phyloP scores from a whole-genome alignment of 1,140 invertebrate species.

The Goniozus legneri region DNA sequence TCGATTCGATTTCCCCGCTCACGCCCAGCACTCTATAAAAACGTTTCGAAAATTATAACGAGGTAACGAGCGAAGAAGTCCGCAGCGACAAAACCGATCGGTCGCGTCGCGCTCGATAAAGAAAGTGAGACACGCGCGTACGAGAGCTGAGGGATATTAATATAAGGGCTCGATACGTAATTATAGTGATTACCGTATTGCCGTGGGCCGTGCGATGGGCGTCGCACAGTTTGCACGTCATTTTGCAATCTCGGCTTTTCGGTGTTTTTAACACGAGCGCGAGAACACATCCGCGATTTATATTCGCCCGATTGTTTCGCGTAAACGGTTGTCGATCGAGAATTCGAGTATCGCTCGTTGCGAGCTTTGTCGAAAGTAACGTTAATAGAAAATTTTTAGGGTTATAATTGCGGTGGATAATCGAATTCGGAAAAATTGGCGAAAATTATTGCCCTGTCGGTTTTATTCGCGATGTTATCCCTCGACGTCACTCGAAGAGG shows the following conservation, averaged over 20 bases:
- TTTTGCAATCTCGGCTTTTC: conserved; percentile 52
- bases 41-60: conserved; percentile 26
- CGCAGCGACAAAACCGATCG: too few species aligned
- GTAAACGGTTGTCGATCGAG: not conserved
- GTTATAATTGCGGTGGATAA: too few species aligned
- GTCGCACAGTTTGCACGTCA: conserved; percentile 55
- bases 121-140: conserved; percentile 40
- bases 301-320: conserved; percentile 10
- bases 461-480: too few species aligned
- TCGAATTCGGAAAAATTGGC: too few species aligned
- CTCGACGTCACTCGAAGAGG: too few species aligned
- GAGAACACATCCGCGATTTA: too few species aligned
- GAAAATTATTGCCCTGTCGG: too few species aligned
- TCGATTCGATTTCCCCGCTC: conserved; percentile 35
- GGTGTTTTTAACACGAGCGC: too few species aligned
- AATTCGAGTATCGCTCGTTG: too few species aligned
- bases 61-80: conserved; percentile 17
- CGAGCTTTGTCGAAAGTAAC: too few species aligned
- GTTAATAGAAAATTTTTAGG: too few species aligned
- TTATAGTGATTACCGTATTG: conserved; percentile 57
- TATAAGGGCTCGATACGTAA: conserved; percentile 55
- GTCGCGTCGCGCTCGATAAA: conserved; percentile 15
- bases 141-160: conserved; percentile 53
- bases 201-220: conserved; percentile 52
- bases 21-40: conserved; percentile 20